Conservation (phyloP, 2,888 invertebrate species). For the Plebejus anna region DNA sequence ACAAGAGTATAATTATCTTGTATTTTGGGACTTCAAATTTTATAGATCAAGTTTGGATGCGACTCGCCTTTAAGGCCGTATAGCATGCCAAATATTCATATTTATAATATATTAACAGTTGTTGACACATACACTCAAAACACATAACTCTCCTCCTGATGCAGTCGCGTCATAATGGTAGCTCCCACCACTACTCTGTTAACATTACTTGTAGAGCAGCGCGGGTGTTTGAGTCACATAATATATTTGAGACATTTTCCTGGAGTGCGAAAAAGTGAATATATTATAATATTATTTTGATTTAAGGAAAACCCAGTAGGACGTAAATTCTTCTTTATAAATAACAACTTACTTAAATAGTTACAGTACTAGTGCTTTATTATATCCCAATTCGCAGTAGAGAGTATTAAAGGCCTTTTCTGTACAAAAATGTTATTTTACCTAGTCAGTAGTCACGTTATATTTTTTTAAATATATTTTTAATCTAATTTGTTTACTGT, state of each 20-base stretch:
- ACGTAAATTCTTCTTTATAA: background rate
- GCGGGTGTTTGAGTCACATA: background rate
- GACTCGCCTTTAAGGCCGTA: too few relatives aligned
- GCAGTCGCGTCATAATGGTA: background rate
- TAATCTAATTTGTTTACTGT: too few relatives aligned
- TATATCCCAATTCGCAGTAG: background rate
- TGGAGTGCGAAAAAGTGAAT: constrained; percentile 8
- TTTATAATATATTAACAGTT: too few relatives aligned
- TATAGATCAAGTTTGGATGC: too few relatives aligned
- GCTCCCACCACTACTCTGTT: background rate
- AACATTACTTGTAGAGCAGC: background rate
- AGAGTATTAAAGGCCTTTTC: background rate
- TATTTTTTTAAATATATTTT: too few relatives aligned
- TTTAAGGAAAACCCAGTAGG: background rate
- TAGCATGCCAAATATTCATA: too few relatives aligned
- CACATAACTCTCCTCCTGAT: background rate
- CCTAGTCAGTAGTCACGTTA: too few relatives aligned
- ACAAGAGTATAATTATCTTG: too few relatives aligned
- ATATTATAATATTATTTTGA: background rate
- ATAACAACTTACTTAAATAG: background rate
- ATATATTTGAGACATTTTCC: background rate
- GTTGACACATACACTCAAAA: background rate
- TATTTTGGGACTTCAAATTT: too few relatives aligned
- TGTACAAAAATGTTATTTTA: too few relatives aligned
- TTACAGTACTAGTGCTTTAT: background rate